Base-by-base conservation (phyloP, 2,113 vertebrate genomes). In the Myocastor coypus region DNA sequence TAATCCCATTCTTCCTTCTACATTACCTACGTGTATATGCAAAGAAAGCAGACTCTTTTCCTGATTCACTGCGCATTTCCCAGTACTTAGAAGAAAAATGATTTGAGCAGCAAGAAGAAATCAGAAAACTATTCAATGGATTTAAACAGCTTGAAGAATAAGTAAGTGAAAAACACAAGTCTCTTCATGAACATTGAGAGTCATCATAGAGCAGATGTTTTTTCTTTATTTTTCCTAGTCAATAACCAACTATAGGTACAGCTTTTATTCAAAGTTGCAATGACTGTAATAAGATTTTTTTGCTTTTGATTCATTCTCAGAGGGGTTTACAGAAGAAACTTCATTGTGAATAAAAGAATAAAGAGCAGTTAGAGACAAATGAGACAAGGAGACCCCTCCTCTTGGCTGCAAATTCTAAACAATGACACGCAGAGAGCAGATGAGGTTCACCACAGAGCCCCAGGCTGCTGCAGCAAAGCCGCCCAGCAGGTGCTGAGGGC, bases 251-350 rank as follows among this genome's bases (percentile, higher is more conserved):
- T 83, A 16, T 61, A 91, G 20, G 91, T 40, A 63, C n/a, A 64
- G n/a, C 81, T 82, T 89, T 89, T 71, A 55, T 50, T 50, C 64
- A 84, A n/a, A 77, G 52, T 71, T 85, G 66, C 7, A 85, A 50
- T 86, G 71, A 71, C 50, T 9, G 50, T 40, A 85, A 42, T 46
- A 85, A 42, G 37, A 46, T 5, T 55, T 88, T 40, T 88, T 40
- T 13, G 95, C 42, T 66, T 92, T 5, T 77, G 93, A 55, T 82
- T 83, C 6, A 89, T 85, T 81, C 11, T 22, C 84, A 91, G 50
- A 73, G 10, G 7, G 84, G 64, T 83, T 68, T 64, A 69, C 40
- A 68, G 86, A 52, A 92, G 32, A 80, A 3, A 83, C 19, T 73
- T 80, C 11, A 73, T 34, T 73, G 34, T 78, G 20, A 84, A 37